Base-by-base conservation (phyloP, 2,113 vertebrate species). In the Arvicanthis niloticus region DNA sequence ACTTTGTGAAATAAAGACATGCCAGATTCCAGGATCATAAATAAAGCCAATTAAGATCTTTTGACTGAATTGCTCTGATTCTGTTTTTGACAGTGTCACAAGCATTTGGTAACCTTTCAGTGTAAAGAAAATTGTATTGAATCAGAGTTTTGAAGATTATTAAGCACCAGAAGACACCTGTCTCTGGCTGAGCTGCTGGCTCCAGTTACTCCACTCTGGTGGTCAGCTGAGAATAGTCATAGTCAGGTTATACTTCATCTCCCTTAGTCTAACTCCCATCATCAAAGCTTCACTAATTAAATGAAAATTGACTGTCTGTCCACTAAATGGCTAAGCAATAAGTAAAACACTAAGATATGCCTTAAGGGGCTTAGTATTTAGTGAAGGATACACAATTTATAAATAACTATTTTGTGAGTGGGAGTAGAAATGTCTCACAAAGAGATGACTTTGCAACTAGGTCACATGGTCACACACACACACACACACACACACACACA, bases 11-110 rank as follows among this genome's bases (percentile, higher is more conserved):
- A 91, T 72, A 42, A 87, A 70, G n/a, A 48, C 15, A 42, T 42
- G 24, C 29, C 89, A 77, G 12, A 48, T 56, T 70, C n/a, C 10
- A 58, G 40, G 10, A 72, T 45, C 62, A 70, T 60, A 91, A 78
- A 80, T 72, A 87, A 76, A 95, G 40, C n/a, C 73, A 91, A 85
- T 78, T 77, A 86, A 40, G 58, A 70, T 22, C 58, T 68, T 67
- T 29, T 21, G 40, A 17, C 22, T 58, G 31, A 68, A 29, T 48
- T 86, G 89, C 53, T 65, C 6, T n/a, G 29, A 56, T 48, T 58
- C 48, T 85, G 67, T n/a, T 80, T 87, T 62, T 70, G n/a, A 72
- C 34, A 40, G 29, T 31, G 24, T 62, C 34, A 5, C 11, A 56
- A 76, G 72, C 70, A 26, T 7, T 37, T 42, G 29, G 13, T 42